Evolutionary conservation across 2,888 invertebrate genomes (phyloP).

Genomic region (Aricia artaxerxes): DNA sequence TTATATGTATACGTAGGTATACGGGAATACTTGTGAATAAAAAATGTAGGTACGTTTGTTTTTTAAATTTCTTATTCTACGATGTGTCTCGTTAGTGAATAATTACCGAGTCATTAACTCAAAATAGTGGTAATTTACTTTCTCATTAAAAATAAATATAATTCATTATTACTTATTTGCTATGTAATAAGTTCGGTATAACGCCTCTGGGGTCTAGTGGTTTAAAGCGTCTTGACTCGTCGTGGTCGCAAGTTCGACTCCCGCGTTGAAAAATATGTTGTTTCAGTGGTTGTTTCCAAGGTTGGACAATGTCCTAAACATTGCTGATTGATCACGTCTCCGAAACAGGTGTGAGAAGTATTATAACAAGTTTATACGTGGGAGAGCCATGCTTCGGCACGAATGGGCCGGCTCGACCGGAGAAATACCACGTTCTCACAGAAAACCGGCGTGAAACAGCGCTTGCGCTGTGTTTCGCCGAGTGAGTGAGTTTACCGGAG

Average conservation of each 20-base stretch:
- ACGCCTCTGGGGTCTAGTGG: too few relatives aligned
- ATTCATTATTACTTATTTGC: background rate
- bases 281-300: background rate
- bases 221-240: background rate
- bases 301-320: too few relatives aligned
- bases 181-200: background rate
- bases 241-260: background rate
- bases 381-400: too few relatives aligned
- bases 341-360: too few relatives aligned
- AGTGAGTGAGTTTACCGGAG: too few relatives aligned
- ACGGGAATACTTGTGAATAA: constrained; percentile 7
- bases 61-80: constrained; percentile 11
- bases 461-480: too few relatives aligned
- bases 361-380: too few relatives aligned
- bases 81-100: background rate
- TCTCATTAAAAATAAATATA: background rate
- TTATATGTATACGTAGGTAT: background rate
- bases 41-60: background rate
- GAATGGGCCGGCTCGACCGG: too few relatives aligned
- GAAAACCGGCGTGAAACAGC: too few relatives aligned
- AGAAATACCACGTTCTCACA: too few relatives aligned
- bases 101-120: background rate
- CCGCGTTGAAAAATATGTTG: background rate
- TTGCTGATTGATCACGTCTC: too few relatives aligned
- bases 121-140: background rate